A percentile compares a stretch with the other conserved stretches of the same genome.
Evolutionary conservation across 2,888 invertebrate species (phyloP).

Genomic region (Taphrorychus bicolor): DNA sequence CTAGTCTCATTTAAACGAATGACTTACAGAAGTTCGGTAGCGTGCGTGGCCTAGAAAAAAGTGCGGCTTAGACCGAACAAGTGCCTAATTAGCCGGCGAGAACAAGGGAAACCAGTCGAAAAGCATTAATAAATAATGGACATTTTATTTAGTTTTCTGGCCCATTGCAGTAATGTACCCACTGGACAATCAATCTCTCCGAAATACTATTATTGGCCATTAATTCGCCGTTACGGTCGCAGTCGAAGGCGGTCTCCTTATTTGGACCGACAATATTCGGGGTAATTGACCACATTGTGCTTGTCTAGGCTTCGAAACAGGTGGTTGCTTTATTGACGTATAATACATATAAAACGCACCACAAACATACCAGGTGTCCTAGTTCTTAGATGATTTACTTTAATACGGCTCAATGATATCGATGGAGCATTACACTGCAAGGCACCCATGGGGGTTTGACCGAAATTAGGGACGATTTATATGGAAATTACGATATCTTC

Average conservation of each 20-base stretch:
- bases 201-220: conserved; percentile 1
- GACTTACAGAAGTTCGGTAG: background rate
- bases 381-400: background rate
- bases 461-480: too few relatives aligned
- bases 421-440: too few relatives aligned
- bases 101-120: background rate
- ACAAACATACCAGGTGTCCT: conserved; percentile 1
- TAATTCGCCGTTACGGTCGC: conserved; percentile 3
- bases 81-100: background rate
- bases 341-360: too few relatives aligned
- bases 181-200: conserved; percentile 1
- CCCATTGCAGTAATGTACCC: background rate
- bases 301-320: background rate
- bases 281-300: conserved; percentile 4
- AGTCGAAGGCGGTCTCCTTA: background rate
- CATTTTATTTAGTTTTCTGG: background rate
- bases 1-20: background rate
- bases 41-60: background rate
- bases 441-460: too few relatives aligned
- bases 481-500: too few relatives aligned
- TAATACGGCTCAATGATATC: background rate
- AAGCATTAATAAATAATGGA: background rate
- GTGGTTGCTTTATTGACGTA: conserved; percentile 2
- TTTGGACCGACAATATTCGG: conserved; percentile 3
- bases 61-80: too few relatives aligned